Evolutionary conservation across 1,140 invertebrate genomes (phyloP), one percentile per base, ranked within the genome.

Genomic region (Riptortus pedestris): DNA sequence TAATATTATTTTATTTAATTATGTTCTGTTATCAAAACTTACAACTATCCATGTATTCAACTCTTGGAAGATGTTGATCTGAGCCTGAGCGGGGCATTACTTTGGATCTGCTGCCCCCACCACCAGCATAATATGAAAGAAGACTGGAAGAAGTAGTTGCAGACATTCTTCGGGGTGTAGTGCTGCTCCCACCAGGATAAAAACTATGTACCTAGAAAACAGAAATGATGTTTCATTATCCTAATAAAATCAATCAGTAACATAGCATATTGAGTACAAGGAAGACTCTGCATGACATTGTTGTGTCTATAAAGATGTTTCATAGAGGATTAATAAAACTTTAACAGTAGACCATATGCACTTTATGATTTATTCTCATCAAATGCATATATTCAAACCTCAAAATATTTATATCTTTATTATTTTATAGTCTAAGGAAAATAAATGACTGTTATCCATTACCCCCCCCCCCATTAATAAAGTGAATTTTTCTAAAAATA

Each of bases 61-160:
- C 86, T 43, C 87, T 78, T 9, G 88, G 87, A 64, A 91, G 76
- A 74, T 91, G 87, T 70, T 91, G 88, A 74, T 91, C 88, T 2
- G 87, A 90, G 24, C 90, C 90, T 52, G 87, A 90, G 62, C 88
- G 79, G 1, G 88, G 87, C 75, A 91, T 86, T 64, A 82, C 43
- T 74, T 74, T 68, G 78, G 78, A 52, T 77, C 74, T 22, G 73
- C 67, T 48, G 75, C 60, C 66, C 74, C 72, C 43, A 71, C 71
- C 2, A 70, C 64, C 60, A n/a, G 18, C 52, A 38, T 71, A 74
- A 69, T 65, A 77, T 1, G 65, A 67, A 20, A 69, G 64, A 18
- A 68, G 62, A 22, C 62, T 66, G 0, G 69, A 69, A 51, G 63
- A 66, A 14, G 69, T 67, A 0, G 70, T 71, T 1, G 78, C 76